Evolutionary conservation across 2,888 invertebrate species (phyloP).

Genomic region (Palloptera scutellata): DNA sequence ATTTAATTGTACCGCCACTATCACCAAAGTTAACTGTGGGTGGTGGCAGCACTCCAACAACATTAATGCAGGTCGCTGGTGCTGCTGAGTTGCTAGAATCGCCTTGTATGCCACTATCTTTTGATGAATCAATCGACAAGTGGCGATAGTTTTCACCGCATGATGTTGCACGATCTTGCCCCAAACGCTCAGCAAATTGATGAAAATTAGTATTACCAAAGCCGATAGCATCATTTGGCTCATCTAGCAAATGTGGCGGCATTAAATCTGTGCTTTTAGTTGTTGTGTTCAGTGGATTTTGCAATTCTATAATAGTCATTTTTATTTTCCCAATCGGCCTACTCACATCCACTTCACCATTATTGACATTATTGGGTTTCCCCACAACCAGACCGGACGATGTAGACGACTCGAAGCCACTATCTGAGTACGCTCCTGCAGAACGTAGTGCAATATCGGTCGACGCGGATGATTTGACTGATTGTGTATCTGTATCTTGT

Average conservation of each 20-base stretch:
- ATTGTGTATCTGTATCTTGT: conserved; percentile 57
- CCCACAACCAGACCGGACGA: conserved; percentile 41
- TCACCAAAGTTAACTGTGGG: conserved; percentile 35
- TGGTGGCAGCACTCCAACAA: conserved; percentile 33
- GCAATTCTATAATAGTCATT: conserved; percentile 48
- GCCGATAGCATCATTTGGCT: conserved; percentile 35
- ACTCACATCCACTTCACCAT: conserved; percentile 42
- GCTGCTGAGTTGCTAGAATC: conserved; percentile 51
- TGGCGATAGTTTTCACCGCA: conserved; percentile 61
- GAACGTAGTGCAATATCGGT: conserved; percentile 54
- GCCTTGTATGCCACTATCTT: conserved; percentile 70
- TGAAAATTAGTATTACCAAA: conserved; percentile 32
- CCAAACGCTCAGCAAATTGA: conserved; percentile 28
- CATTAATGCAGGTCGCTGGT: conserved; percentile 34
- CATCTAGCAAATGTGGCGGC: conserved; percentile 34
- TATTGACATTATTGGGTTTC: conserved; percentile 12
- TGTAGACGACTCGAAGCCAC: conserved; percentile 58
- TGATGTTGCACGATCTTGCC: conserved; percentile 24
- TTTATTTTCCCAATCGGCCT: conserved; percentile 53
- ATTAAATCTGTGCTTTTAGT: conserved; percentile 39
- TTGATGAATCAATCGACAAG: conserved; percentile 71
- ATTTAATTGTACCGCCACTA: conserved; percentile 35
- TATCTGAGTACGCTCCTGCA: conserved; percentile 56
- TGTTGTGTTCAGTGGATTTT: conserved; percentile 39
- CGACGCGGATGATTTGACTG: conserved; percentile 57